Percentiles rank a stretch among this genome's conserved stretches.
These are phyloP conservation scores for Mimumesa dahlbomi DNA, from an alignment of 2,888 invertebrate species.

Conservation along the genomic window DNA sequence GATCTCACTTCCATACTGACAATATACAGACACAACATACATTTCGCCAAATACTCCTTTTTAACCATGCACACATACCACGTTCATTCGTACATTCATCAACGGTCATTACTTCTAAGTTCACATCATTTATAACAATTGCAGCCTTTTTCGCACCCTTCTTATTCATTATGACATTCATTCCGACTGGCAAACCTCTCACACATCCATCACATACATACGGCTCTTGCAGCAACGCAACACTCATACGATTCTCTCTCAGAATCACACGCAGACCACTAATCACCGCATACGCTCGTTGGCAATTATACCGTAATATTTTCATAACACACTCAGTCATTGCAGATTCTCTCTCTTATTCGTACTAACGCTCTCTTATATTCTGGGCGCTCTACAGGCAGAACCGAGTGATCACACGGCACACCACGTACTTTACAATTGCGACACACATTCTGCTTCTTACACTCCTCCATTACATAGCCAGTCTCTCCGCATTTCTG, in stretches of 20 bases:
- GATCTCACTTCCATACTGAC: slow-evolving; percentile 13
- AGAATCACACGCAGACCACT: background rate
- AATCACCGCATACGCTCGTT: slow-evolving; percentile 2
- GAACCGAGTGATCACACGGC: background rate
- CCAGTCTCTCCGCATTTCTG: background rate
- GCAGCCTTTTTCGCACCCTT: slow-evolving; percentile 13
- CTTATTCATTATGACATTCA: background rate
- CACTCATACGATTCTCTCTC: background rate
- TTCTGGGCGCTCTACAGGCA: background rate
- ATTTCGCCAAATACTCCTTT: slow-evolving; percentile 30
- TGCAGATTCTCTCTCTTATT: background rate
- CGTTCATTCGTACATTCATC: slow-evolving; percentile 6
- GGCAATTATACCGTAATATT: slow-evolving; percentile 2
- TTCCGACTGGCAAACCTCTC: background rate
- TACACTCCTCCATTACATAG: background rate
- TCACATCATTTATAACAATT: slow-evolving; percentile 25
- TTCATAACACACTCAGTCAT: background rate
- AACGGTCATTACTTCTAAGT: slow-evolving; percentile 10
- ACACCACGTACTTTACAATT: background rate
- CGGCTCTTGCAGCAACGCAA: slow-evolving; percentile 13
- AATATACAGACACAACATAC: slow-evolving; percentile 50
- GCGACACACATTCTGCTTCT: background rate
- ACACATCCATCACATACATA: background rate
- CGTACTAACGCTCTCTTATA: background rate
- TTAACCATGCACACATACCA: slow-evolving; percentile 38